Conservation (phyloP, 2,888 invertebrate genomes). For the Lithophane ornitopus region DNA sequence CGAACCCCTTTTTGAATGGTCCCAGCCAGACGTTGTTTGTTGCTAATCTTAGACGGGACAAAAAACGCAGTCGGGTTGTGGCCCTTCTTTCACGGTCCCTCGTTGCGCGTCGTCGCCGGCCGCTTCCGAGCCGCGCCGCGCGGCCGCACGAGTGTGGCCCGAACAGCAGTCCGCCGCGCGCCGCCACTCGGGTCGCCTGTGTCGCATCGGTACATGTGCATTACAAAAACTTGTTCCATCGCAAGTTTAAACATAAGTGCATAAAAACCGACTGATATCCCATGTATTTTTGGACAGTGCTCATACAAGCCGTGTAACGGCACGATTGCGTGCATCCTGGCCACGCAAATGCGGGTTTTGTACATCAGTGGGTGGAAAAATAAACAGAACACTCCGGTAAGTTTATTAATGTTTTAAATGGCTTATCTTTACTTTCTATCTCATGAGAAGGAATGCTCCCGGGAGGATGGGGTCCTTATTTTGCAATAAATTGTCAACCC, state of each 20-base stretch:
- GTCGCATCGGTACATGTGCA: constrained; percentile 65
- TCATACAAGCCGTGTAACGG: constrained; percentile 74
- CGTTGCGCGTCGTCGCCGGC: constrained; percentile 66
- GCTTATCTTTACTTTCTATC: constrained; percentile 68
- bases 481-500: constrained; percentile 20
- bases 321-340: constrained; percentile 78
- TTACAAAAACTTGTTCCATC: constrained; percentile 75
- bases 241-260: constrained; percentile 78
- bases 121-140: constrained; percentile 70
- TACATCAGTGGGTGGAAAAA: constrained; percentile 82
- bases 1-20: constrained; percentile 76
- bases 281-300: constrained; percentile 79
- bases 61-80: constrained; percentile 85
- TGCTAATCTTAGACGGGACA: constrained; percentile 87
- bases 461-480: constrained; percentile 62
- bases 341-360: constrained; percentile 82
- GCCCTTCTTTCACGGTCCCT: constrained; percentile 86
- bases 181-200: constrained; percentile 78
- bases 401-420: constrained; percentile 77
- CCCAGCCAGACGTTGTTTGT: constrained; percentile 80
- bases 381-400: constrained; percentile 88
- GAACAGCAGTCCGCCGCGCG: constrained; percentile 81
- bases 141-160: constrained; percentile 64
- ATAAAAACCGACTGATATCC: constrained; percentile 74
- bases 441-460: constrained; percentile 58